Evolutionary conservation across 92 coral and sea anemone genomes (phyloP), one percentile per base, ranked within the genome.

Genomic region (Anthopleura xanthogrammica): DNA sequence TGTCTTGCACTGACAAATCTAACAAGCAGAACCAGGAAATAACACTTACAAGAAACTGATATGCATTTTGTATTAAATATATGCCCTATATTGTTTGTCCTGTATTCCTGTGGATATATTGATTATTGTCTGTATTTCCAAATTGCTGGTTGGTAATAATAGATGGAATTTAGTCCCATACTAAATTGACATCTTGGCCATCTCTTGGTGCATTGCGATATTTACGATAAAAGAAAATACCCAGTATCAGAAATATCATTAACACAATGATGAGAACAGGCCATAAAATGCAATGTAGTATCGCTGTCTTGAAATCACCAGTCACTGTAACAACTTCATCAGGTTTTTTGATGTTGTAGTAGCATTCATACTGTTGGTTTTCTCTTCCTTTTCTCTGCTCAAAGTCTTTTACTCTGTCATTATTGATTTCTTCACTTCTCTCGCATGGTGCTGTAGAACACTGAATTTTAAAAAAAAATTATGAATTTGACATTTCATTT

Each of bases 271-370:
- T 4, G 9, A 90, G 75, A 48, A 82, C 19, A 4, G 93, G 93
- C 93, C 93, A 90, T 85, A 90, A 75, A 39, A 87, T 80, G 84
- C 90, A 87, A 41, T 90, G 90, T 74, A 90, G 19, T 17, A 90
- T 84, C 75, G 24, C 76, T 78, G 76, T 52, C 17, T 87, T 52
- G 81, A 87, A 86, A 57, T 65, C 58, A 4, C 76, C 81, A 20
- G 41, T 52, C 12, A 55, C 23, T 0, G 78, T 76, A 17, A 83
- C 89, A 57, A 77, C 90, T 77, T 87, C 90, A 20, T 66, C 57
- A 10, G 84, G 88, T 10, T 82, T 87, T 52, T 81, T 87, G 72
- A 60, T 76, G 81, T 90, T 87, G 75, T 87, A 90, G 77, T 48
- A 90, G 48, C 93, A 90, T 2, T 68, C 24, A 82, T 87, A 90